phyloP scores from a whole-genome alignment of 2,888 invertebrate species.

The Boloria euphrosyne region DNA sequence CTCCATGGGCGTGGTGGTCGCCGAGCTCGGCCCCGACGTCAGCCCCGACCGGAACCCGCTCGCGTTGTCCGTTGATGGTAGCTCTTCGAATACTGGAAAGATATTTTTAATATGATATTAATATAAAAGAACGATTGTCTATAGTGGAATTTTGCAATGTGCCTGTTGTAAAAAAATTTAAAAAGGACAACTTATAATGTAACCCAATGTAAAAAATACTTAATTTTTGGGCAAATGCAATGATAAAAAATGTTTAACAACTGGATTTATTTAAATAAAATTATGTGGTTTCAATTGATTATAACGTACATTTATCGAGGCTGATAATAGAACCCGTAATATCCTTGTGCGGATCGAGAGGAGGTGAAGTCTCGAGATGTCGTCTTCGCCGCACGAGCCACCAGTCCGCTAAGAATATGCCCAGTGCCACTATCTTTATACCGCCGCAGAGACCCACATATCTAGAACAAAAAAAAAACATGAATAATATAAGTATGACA shows the following conservation, averaged over 20 bases:
- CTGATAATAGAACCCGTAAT: conserved; percentile 91
- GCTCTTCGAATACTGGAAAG: conserved; percentile 90
- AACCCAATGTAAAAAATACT: no score
- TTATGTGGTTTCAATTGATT: no score
- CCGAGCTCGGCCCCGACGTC: conserved; percentile 69
- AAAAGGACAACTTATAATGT: no score
- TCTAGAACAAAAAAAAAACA: conserved; percentile 65
- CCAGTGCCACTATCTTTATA: conserved; percentile 92
- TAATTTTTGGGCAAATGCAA: no score
- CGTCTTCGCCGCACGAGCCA: conserved; percentile 91
- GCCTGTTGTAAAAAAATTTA: no score
- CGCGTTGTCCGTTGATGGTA: conserved; percentile 81
- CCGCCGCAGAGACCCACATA: conserved; percentile 95
- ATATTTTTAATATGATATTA: conserved; percentile 11
- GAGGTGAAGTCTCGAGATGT: conserved; percentile 82
- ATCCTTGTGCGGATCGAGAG: conserved; percentile 83
- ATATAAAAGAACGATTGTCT: neutral
- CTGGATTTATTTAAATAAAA: no score
- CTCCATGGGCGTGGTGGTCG: conserved; percentile 65
- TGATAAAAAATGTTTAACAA: no score
- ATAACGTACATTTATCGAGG: conserved; percentile 88
- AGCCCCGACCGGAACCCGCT: conserved; percentile 72
- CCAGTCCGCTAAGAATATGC: conserved; percentile 94
- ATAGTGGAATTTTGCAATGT: no score
- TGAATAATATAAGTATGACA: neutral